These are phyloP conservation scores for Urocitellus parryii DNA, from an alignment of 2,113 vertebrate genomes.

Conservation along the genomic window DNA sequence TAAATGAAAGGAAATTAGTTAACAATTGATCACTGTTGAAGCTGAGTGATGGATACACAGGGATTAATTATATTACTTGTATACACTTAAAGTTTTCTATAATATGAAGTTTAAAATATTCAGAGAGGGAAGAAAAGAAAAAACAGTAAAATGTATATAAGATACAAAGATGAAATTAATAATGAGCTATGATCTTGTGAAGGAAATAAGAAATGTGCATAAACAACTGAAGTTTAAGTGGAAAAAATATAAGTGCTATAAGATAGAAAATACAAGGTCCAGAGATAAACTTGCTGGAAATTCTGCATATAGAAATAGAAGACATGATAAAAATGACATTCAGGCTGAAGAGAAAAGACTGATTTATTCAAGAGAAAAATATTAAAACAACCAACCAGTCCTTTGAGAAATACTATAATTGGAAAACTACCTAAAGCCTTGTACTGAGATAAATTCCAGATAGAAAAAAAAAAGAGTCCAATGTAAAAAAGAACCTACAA, in stretches of 20 bases:
- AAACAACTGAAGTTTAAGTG: constrained; percentile 1
- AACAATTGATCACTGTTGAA: background rate
- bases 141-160: background rate
- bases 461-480: constrained; percentile 30
- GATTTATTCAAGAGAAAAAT: background rate
- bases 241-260: background rate
- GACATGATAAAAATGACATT: background rate
- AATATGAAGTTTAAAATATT: constrained; percentile 44
- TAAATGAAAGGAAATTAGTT: constrained; percentile 29
- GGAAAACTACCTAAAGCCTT: background rate
- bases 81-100: constrained; percentile 4
- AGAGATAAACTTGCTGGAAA: constrained; percentile 39
- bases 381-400: background rate
- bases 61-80: constrained; percentile 24
- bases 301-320: background rate
- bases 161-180: background rate
- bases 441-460: constrained; percentile 13
- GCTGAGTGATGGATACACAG: background rate
- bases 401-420: constrained; percentile 34
- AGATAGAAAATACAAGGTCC: background rate
- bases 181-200: background rate
- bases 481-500: constrained; percentile 37
- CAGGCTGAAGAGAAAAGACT: constrained; percentile 25
- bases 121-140: background rate
- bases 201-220: background rate